phyloP scores from a whole-genome alignment of 2,113 vertebrate genomes.

The Vireo altiloquus region DNA sequence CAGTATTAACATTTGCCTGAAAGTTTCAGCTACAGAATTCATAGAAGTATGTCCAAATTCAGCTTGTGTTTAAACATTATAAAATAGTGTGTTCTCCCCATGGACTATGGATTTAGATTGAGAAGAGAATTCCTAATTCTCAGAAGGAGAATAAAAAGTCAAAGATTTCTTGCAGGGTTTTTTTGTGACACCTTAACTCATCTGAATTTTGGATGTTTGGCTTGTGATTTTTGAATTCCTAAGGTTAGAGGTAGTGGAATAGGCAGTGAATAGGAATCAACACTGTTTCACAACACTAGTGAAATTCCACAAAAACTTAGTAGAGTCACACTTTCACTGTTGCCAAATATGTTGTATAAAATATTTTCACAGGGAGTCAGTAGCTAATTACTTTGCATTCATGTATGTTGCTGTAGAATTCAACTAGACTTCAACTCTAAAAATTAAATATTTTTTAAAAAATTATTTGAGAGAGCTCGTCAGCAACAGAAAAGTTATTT shows the following conservation, averaged over 20 bases:
- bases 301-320: not conserved
- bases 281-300: not conserved
- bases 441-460: constrained; percentile 15
- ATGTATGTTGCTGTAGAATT: not conserved
- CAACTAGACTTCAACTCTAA: not conserved
- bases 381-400: not conserved
- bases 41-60: not conserved
- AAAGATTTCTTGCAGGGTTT: not conserved
- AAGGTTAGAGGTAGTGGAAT: not conserved
- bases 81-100: not conserved
- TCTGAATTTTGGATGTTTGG: not conserved
- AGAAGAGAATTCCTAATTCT: not conserved
- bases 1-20: not conserved
- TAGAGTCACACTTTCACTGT: not conserved
- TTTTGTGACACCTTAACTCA: not conserved
- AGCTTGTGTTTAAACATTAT: not conserved
- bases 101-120: not conserved
- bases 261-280: not conserved
- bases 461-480: constrained; percentile 25
- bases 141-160: not conserved
- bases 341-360: not conserved
- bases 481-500: constrained; percentile 57
- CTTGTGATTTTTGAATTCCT: not conserved
- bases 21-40: not conserved
- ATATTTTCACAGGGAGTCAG: not conserved